phyloP scores from a whole-genome alignment of 2,797 vertebrate genomes.

The Anguilla pacifica region DNA sequence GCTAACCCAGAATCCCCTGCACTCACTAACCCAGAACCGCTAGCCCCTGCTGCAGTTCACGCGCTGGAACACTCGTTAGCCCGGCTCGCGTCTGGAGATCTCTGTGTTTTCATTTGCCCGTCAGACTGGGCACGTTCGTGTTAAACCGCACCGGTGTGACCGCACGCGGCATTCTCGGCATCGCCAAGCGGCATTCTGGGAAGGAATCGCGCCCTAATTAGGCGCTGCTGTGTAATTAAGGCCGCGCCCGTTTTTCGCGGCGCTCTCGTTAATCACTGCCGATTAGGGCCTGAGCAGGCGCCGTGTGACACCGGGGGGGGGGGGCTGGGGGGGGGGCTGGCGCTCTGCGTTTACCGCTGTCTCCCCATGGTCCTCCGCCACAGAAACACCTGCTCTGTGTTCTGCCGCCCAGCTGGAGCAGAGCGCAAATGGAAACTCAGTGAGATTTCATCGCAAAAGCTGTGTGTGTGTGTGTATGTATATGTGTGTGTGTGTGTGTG shows the following conservation, averaged over 20 bases:
- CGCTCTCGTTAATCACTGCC: conserved; percentile 81
- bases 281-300: conserved; percentile 63
- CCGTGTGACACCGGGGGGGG: conserved; percentile 37
- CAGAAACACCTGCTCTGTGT: background rate
- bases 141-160: conserved; percentile 60
- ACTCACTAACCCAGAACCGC: too few species aligned
- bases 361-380: background rate
- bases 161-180: conserved; percentile 60
- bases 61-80: conserved; percentile 63
- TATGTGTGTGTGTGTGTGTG: background rate
- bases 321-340: background rate
- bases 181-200: conserved; percentile 43
- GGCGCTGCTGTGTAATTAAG: conserved; percentile 74
- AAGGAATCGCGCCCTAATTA: background rate
- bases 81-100: conserved; percentile 63
- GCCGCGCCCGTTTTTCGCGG: conserved; percentile 79
- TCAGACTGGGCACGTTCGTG: conserved; percentile 66
- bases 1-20: too few species aligned
- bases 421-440: background rate
- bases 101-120: conserved; percentile 75
- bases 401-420: background rate
- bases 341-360: background rate
- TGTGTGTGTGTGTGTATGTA: background rate
- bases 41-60: conserved; percentile 38
- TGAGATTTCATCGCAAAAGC: background rate